Conservation (phyloP, 2,113 vertebrate species). For the Emberiza fucata region DNA sequence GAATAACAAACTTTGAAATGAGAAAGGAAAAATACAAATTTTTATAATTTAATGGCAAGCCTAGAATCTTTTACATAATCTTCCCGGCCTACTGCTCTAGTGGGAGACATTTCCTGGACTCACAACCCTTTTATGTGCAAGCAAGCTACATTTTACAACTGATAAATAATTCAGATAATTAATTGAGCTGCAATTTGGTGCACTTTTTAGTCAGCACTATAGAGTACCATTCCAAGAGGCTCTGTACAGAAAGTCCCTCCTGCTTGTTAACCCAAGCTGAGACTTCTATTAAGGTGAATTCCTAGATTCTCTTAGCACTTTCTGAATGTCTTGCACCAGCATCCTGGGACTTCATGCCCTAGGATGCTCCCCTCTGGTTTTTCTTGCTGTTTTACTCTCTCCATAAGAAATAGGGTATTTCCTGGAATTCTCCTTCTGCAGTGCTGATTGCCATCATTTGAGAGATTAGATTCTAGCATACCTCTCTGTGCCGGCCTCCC, state of each 20-base stretch:
- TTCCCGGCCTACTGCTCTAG: slow-evolving; percentile 46
- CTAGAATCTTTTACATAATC: neutral
- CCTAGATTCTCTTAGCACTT: neutral
- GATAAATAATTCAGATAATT: slow-evolving; percentile 72
- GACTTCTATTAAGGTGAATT: neutral
- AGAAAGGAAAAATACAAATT: slow-evolving; percentile 8
- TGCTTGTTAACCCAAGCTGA: neutral
- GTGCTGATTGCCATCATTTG: neutral
- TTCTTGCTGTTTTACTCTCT: neutral
- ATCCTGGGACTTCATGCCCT: neutral
- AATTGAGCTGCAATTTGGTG: slow-evolving; percentile 57
- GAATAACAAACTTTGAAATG: neutral
- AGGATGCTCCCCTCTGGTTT: neutral
- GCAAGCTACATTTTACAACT: slow-evolving; percentile 61
- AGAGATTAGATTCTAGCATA: neutral
- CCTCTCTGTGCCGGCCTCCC: neutral
- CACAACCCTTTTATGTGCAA: slow-evolving; percentile 49
- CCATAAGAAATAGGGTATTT: neutral
- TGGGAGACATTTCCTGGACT: slow-evolving; percentile 61
- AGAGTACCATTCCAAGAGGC: neutral
- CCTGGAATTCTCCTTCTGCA: neutral
- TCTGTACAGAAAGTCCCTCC: neutral
- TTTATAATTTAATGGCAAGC: slow-evolving; percentile 5
- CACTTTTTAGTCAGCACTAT: slow-evolving; percentile 43
- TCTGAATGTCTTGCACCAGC: neutral